A percentile compares a stretch with the other conserved stretches of the same genome.
Conservation (phyloP, 2,888 invertebrate genomes). For the Microchrysa polita region DNA sequence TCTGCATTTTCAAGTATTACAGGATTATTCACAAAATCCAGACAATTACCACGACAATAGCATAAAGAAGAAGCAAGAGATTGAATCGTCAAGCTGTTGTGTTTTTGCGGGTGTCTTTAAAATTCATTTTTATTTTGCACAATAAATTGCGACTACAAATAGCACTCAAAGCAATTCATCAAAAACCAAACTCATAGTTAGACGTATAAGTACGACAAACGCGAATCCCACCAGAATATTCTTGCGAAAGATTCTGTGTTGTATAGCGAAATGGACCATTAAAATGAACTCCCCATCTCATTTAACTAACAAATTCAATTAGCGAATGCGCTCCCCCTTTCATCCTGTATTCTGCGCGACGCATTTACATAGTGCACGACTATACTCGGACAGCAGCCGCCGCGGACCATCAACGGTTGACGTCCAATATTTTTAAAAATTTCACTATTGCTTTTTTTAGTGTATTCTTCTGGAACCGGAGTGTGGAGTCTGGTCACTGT, state of each 20-base stretch:
- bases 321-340: not conserved
- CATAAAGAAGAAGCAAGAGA: no score
- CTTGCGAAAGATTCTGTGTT: not conserved
- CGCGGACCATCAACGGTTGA: slow-evolving; percentile 18
- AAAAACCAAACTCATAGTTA: no score
- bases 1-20: no score
- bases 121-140: not conserved
- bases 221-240: no score
- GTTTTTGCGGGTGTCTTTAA: no score
- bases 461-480: not conserved
- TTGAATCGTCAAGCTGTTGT: no score
- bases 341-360: not conserved
- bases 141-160: slow-evolving; percentile 9
- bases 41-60: no score
- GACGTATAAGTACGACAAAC: no score
- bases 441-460: not conserved
- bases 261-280: slow-evolving; percentile 18
- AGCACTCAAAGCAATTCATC: slow-evolving; percentile 18
- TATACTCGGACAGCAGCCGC: no score
- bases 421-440: slow-evolving; percentile 31
- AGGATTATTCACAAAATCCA: no score
- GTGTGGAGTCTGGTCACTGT: not conserved
- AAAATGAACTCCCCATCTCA: slow-evolving; percentile 12
- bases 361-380: not conserved
- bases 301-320: slow-evolving; percentile 40